Evolutionary conservation across 2,888 invertebrate species (phyloP), one percentile per base, ranked within the genome.

Genomic region (Periphyllus acericola): DNA sequence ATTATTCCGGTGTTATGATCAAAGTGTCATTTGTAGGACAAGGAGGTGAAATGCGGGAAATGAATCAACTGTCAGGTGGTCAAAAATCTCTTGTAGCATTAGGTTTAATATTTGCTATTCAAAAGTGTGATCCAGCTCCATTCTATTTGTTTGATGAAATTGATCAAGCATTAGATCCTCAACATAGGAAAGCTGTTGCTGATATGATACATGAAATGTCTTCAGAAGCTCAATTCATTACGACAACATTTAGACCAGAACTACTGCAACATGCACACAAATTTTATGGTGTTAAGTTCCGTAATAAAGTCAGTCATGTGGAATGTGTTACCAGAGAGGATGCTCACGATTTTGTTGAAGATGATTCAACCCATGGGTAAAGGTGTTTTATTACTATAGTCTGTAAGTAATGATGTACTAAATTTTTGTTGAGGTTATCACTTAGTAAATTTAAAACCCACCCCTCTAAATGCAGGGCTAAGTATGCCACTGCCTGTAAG

Each of bases 101-200:
- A 80, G 99, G 97, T 0, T 93, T 99, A 52, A 99, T 99, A 91
- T 99, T 99, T 93, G 98, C 99, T 89, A 99, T 99, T 91, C 99
- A 99, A 93, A 99, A 99, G 92, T 99, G 99, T 92, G 99, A 99
- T 92, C 99, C 99, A 0, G 99, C 99, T 1, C 99, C 99, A 0
- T 99, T 99, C 93, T 99, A 99, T 92, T 93, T 99, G 83, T 99
- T 99, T 92, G 99, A 99, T 93, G 99, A 99, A 93, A 99, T 99
- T 91, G 99, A 99, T 93, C 99, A 99, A 93, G 99, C 99, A 0
- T 92, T 99, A 87, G 99, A 99, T 93, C 96, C 98, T 0, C 98
- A 98, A 91, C 99, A 99, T 92, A 94, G 99, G 89, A 97, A 98
- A 92, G 98, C 99, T 34, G 99, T 99, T n/a, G 99, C 97, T 0